phyloP scores from a whole-genome alignment of 2,113 vertebrate genomes.

The Oncorhynchus gorbuscha region DNA sequence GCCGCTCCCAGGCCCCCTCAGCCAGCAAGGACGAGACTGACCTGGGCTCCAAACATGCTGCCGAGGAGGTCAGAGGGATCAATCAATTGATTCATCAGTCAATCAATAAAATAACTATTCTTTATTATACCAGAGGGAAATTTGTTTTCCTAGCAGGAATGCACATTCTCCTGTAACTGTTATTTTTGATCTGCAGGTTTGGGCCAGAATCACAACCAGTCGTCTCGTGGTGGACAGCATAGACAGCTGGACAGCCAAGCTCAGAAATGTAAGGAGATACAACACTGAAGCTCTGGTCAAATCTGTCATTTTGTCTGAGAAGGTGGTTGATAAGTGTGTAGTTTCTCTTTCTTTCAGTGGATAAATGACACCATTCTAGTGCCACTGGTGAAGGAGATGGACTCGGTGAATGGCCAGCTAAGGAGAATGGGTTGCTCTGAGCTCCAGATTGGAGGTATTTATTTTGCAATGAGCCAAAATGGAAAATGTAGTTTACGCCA shows the following conservation, averaged over 20 bases:
- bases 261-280: conserved; percentile 84
- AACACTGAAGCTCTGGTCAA: too few relatives aligned
- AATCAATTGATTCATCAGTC: background rate
- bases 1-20: conserved; percentile 88
- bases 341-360: conserved; percentile 76
- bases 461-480: background rate
- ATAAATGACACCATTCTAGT: conserved; percentile 95
- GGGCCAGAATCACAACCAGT: conserved; percentile 90
- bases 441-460: conserved; percentile 91
- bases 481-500: background rate
- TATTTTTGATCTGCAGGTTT: conserved; percentile 74
- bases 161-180: background rate
- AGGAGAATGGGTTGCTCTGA: conserved; percentile 94
- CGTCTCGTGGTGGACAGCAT: conserved; percentile 83
- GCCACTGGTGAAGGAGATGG: conserved; percentile 87
- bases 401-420: conserved; percentile 89
- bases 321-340: background rate
- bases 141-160: background rate
- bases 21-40: conserved; percentile 94
- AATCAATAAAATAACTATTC: too few relatives aligned
- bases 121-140: background rate
- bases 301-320: background rate
- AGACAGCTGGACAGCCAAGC: conserved; percentile 93
- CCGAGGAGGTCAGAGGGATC: conserved; percentile 84
- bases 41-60: conserved; percentile 91